Percentiles rank a stretch among this genome's conserved stretches.
Conservation (phyloP, 2,113 vertebrate genomes). For the Brachyistius frenatus region DNA sequence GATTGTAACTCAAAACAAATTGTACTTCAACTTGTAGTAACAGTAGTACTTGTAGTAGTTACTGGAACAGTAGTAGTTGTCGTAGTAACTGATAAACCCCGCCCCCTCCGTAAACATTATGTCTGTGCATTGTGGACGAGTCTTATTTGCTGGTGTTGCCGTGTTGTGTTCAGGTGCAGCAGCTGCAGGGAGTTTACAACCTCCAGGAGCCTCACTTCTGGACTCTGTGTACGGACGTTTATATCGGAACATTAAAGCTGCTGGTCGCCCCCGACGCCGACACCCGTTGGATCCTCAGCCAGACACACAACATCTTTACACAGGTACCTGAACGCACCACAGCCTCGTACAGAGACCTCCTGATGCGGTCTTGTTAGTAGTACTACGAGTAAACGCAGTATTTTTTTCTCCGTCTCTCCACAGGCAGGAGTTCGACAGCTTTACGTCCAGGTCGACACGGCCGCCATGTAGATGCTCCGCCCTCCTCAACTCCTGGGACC, state of each 20-base stretch:
- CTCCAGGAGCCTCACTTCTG: conserved; percentile 98
- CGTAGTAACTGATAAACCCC: too few species aligned
- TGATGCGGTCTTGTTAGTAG: neutral
- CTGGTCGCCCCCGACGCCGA: conserved; percentile 95
- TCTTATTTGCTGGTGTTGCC: neutral
- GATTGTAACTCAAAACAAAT: too few species aligned
- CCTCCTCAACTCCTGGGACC: conserved; percentile 83
- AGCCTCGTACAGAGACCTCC: neutral
- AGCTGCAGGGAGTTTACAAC: conserved; percentile 96
- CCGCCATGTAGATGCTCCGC: conserved; percentile 88
- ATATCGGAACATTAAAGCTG: conserved; percentile 95
- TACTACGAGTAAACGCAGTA: neutral
- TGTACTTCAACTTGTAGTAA: too few species aligned
- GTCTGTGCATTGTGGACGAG: too few species aligned
- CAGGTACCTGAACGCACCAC: conserved; percentile 85
- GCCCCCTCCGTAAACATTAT: too few species aligned
- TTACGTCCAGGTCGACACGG: conserved; percentile 95
- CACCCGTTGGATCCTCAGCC: conserved; percentile 95
- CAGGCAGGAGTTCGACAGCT: conserved; percentile 95
- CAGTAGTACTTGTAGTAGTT: too few species aligned
- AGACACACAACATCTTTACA: conserved; percentile 98
- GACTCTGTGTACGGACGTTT: conserved; percentile 97
- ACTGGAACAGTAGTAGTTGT: too few species aligned
- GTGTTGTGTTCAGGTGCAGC: conserved; percentile 91
- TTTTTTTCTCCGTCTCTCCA: neutral